These are phyloP conservation scores for Acipenser ruthenus DNA, from an alignment of 2,797 vertebrate species.

Conservation along the genomic window DNA sequence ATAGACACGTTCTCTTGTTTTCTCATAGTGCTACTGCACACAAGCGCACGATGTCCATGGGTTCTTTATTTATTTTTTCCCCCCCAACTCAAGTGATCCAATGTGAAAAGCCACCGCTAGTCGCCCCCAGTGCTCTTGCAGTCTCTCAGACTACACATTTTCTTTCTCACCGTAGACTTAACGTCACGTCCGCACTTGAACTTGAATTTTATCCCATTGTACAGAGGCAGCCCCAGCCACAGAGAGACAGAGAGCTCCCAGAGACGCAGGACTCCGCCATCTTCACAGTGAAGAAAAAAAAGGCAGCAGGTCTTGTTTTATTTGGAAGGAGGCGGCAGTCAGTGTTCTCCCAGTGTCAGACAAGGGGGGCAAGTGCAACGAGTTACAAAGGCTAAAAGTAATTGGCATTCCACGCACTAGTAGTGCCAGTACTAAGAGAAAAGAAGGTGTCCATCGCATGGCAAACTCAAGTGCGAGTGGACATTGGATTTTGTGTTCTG, in stretches of 20 bases:
- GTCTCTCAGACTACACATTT: conserved; percentile 78
- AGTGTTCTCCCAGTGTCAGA: conserved; percentile 60
- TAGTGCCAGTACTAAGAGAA: conserved; percentile 71
- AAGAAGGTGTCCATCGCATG: conserved; percentile 51
- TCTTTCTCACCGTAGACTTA: conserved; percentile 93
- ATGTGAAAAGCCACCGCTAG: conserved; percentile 97
- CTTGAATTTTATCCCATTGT: conserved; percentile 98
- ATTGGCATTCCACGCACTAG: conserved; percentile 66
- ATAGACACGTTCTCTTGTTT: background rate
- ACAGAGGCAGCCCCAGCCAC: conserved; percentile 90
- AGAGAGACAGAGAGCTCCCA: conserved; percentile 80
- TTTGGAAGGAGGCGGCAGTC: conserved; percentile 52
- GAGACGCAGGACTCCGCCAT: conserved; percentile 81
- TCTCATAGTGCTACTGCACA: conserved; percentile 20
- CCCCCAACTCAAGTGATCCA: conserved; percentile 39
- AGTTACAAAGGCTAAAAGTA: conserved; percentile 53
- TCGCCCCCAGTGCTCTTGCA: conserved; percentile 98
- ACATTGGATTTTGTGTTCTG: conserved; percentile 42
- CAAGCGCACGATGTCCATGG: conserved; percentile 17
- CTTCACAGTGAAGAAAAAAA: conserved; percentile 73
- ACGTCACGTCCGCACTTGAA: conserved; percentile 99
- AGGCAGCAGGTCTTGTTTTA: conserved; percentile 65
- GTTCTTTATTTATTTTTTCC: conserved; percentile 12
- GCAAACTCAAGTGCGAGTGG: conserved; percentile 53
- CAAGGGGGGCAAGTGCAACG: conserved; percentile 68